Base-by-base conservation (phyloP, 2,888 invertebrate genomes). In the Abrostola triplasia region DNA sequence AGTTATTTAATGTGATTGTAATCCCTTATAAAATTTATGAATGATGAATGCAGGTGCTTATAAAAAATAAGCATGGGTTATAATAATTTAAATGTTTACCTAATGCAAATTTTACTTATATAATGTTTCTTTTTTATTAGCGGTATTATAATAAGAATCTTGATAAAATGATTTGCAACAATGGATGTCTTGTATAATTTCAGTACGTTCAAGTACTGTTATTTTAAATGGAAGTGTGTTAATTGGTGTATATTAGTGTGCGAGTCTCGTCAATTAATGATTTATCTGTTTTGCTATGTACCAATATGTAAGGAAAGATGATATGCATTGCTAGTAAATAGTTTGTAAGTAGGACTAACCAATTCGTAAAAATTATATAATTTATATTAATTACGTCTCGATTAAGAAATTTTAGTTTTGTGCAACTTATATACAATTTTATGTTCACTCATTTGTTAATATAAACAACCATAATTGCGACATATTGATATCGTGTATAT, bases 211-310 rank as follows among this genome's bases (percentile, higher is more conserved):
- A 83, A 86, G 84, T 84, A 80, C 82, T 79, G 76, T 77, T 72
- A 64, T 74, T 62, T 73, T 76, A 64, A 56, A 63, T 66, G 64
- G 24, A 56, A 56, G 52, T 66, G 67, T 76, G 66, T 79, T 76
- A 71, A 66, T 77, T 79, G 42, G 38, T 74, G 59, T 73, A 75
- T 67, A 75, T 67, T 73, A 68, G 70, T 76, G 78, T 76, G 75
- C 55, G 73, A 76, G 81, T 81, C 72, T 83, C 76, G 86, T 85
- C 84, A 86, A 84, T 87, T 86, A 84, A 77, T 83, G 56, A 63
- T 72, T 79, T 75, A 65, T 68, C 57, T 71, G 70, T 77, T 79
- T 80, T 79, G 73, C 63, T 77, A 58, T 76, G 59, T 76, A 68
- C 62, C 58, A 65, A 65, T 73, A 60, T 68, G 40, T 64, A 63